phyloP scores from a whole-genome alignment of 2,113 vertebrate genomes.

The Serilophus lunatus region DNA sequence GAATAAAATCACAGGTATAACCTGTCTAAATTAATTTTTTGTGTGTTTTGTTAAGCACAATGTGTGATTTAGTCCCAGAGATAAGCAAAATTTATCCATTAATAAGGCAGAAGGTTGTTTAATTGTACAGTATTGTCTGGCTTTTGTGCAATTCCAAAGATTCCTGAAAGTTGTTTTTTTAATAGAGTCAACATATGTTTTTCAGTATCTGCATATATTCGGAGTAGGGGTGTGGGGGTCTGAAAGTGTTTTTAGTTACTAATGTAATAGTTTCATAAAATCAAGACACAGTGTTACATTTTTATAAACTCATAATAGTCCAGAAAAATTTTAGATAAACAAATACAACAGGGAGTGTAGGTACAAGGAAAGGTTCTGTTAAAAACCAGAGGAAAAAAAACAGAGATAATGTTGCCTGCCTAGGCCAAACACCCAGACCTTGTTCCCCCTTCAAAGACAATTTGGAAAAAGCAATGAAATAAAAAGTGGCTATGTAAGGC shows the following conservation, averaged over 20 bases:
- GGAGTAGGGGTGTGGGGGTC: not conserved
- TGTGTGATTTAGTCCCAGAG: not conserved
- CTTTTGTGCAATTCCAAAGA: not conserved
- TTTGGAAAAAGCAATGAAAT: constrained; percentile 15
- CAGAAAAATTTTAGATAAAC: constrained; percentile 1
- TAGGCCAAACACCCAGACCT: not conserved
- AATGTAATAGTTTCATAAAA: not conserved
- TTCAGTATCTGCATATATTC: not conserved
- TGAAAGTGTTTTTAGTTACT: not conserved
- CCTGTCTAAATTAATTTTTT: not conserved
- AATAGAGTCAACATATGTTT: not conserved
- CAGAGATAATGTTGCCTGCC: not conserved
- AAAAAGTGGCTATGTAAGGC: not conserved
- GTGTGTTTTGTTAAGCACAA: not conserved
- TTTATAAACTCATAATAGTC: not conserved
- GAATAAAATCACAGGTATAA: not conserved
- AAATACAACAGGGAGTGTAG: not conserved
- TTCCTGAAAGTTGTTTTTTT: not conserved
- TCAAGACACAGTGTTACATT: not conserved
- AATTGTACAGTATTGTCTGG: not conserved
- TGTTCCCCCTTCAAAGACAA: not conserved
- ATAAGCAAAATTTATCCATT: not conserved
- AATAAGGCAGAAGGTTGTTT: not conserved
- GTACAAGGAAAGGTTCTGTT: not conserved
- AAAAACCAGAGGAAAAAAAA: not conserved